A percentile compares a stretch with the other conserved stretches of the same genome.
Conservation (phyloP, 2,113 vertebrate species). For the Microtus richardsoni region DNA sequence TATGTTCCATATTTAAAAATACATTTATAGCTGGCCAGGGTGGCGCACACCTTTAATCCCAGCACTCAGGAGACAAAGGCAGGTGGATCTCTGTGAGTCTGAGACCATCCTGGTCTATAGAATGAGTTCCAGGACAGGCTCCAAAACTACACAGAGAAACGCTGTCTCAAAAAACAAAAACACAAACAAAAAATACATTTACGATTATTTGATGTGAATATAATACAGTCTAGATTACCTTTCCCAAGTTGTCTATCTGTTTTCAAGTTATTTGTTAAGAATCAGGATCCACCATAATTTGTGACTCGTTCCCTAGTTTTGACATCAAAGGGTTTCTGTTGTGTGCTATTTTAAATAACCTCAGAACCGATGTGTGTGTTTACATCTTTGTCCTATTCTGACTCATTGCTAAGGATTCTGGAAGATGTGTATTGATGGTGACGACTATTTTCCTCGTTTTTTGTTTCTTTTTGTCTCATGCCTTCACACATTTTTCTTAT, state of each 20-base stretch:
- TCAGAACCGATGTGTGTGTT: not conserved
- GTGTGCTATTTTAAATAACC: constrained; percentile 16
- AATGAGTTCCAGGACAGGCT: no score
- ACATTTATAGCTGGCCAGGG: not conserved
- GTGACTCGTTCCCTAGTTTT: not conserved
- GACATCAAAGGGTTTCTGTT: not conserved
- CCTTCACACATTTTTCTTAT: not conserved
- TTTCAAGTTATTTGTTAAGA: constrained; percentile 26
- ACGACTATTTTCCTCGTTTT: not conserved
- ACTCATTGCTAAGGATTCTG: not conserved
- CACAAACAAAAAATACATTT: not conserved
- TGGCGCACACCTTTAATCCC: no score
- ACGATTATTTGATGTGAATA: not conserved
- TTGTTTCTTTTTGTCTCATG: not conserved
- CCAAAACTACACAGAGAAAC: no score
- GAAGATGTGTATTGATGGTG: not conserved
- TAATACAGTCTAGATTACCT: not conserved
- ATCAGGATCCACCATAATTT: not conserved
- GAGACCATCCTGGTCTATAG: no score
- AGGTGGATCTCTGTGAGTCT: no score
- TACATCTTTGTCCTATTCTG: not conserved
- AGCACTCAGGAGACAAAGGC: no score
- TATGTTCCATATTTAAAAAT: constrained; percentile 25
- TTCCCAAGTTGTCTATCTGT: not conserved
- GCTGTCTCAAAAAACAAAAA: no score